These are phyloP conservation scores for Psilopogon haemacephalus DNA, from an alignment of 2,113 vertebrate species.

Conservation along the genomic window DNA sequence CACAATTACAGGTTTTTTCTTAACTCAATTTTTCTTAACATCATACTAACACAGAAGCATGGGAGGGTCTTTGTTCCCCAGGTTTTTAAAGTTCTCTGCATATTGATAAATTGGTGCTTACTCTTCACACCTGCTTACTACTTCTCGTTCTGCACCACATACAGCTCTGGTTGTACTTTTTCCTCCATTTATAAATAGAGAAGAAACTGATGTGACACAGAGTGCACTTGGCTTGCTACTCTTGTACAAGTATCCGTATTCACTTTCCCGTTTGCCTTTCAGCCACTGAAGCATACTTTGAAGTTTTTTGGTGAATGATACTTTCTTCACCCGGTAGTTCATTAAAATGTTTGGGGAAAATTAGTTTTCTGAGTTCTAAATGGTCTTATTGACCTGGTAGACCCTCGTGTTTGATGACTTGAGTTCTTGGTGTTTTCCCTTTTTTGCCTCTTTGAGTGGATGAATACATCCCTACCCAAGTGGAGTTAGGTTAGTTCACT, in stretches of 20 bases:
- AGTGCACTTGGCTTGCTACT: neutral
- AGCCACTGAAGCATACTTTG: neutral
- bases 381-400: neutral
- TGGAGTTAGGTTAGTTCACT: neutral
- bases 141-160: neutral
- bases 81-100: neutral
- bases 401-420: neutral
- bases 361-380: neutral
- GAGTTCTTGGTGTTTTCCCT: neutral
- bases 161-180: neutral
- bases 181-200: conserved; percentile 1
- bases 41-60: neutral
- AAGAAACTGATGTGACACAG: neutral
- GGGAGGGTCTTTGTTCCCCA: neutral
- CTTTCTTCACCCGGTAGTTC: neutral
- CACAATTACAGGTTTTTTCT: neutral
- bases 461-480: neutral
- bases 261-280: neutral
- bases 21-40: neutral
- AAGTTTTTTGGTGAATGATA: neutral
- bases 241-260: neutral
- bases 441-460: neutral
- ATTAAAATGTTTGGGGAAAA: neutral
- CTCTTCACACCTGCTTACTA: neutral
- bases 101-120: neutral